Evolutionary conservation across 2,888 invertebrate genomes (phyloP).

Genomic region (Chrysomela aeneicollis): DNA sequence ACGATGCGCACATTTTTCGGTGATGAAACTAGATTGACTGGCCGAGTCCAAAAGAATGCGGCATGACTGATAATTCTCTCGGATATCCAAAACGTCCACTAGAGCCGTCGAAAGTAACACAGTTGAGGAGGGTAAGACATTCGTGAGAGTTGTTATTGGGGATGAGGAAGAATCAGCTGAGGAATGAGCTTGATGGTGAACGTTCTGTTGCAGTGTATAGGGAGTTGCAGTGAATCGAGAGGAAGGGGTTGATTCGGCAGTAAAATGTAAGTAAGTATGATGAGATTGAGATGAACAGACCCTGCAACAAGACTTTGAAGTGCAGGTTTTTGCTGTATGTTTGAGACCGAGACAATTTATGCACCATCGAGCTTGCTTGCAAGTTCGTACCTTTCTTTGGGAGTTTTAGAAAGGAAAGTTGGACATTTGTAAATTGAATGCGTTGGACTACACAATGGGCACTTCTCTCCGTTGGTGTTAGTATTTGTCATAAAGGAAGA

Average conservation of each 20-base stretch:
- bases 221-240: too few relatives aligned
- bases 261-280: background rate
- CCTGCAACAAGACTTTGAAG: too few relatives aligned
- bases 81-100: background rate
- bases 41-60: background rate
- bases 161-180: background rate
- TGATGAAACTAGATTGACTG: conserved; percentile 3
- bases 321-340: too few relatives aligned
- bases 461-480: too few relatives aligned
- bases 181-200: background rate
- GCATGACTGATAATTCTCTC: background rate
- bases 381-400: background rate
- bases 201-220: too few relatives aligned
- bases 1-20: background rate
- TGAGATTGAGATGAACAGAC: too few relatives aligned
- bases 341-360: too few relatives aligned
- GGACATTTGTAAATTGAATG: too few relatives aligned
- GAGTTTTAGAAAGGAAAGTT: too few relatives aligned
- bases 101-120: background rate
- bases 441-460: too few relatives aligned
- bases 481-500: too few relatives aligned
- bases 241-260: background rate
- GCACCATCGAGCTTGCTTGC: background rate
- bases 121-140: background rate
- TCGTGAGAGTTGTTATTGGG: background rate